Percentiles rank a stretch among this genome's conserved stretches.
Conservation (phyloP, 2,888 invertebrate genomes). For the Odontocerum albicorne region DNA sequence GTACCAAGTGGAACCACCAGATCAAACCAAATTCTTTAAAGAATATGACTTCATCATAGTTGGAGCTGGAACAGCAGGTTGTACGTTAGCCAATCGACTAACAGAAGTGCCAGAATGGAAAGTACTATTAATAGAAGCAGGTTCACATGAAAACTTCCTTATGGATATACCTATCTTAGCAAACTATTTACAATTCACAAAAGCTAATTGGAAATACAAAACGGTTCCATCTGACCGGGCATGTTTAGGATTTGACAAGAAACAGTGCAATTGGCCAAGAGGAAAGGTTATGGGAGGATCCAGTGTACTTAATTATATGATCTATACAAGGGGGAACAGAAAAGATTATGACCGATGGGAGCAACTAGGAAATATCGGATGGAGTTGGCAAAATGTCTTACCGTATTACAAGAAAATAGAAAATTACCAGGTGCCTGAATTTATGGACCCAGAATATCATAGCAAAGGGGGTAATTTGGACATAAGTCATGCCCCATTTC, state of each 20-base stretch:
- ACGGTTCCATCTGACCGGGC: conserved; percentile 73
- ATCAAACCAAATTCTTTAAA: conserved; percentile 51
- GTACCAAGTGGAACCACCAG: conserved; percentile 56
- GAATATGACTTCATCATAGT: conserved; percentile 78
- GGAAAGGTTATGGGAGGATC: conserved; percentile 84
- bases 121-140: conserved; percentile 73
- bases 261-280: conserved; percentile 76
- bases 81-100: conserved; percentile 72
- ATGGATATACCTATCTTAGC: conserved; percentile 79
- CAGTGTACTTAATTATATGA: conserved; percentile 80
- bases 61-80: conserved; percentile 81
- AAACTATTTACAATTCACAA: conserved; percentile 69
- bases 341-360: conserved; percentile 80
- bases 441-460: conserved; percentile 57
- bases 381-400: conserved; percentile 72
- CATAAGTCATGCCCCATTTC: conserved; percentile 57
- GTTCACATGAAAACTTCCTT: conserved; percentile 66
- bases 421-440: conserved; percentile 63
- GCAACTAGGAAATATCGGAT: conserved; percentile 68
- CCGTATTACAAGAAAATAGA: conserved; percentile 81
- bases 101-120: conserved; percentile 70
- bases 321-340: conserved; percentile 71
- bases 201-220: conserved; percentile 80
- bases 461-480: conserved; percentile 59
- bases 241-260: conserved; percentile 74